Base-by-base conservation (phyloP, 1,140 invertebrate species). In the Pseudomyrmex gracilis region DNA sequence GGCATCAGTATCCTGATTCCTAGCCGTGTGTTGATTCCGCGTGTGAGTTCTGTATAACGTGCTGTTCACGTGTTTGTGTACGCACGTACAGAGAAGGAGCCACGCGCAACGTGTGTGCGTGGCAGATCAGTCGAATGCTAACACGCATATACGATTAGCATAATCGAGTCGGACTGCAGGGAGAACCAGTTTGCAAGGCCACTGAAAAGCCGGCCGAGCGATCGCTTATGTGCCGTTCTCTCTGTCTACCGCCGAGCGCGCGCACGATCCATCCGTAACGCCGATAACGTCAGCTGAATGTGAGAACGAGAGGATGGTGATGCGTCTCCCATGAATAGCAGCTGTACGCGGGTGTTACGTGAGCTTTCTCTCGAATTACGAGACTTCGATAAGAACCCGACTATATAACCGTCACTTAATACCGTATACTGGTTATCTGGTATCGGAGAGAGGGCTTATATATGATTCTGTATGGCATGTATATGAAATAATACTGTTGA, bases 141-240 rank as follows among this genome's bases (percentile, higher is more conserved):
- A 92, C 92, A 91, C 90, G 90, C 90, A 93, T 93, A 93, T 92
- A 89, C 88, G 92, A 94, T 94, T 94, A 94, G 90, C 93, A 94
- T 94, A 94, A 94, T 94, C 93, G 92, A 93, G 92, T 91, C 90
- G 90, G 89, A 85, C 87, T 86, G 87, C 90, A 87, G 91, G 91
- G 91, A 34, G 34, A 94, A 94, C 93, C 93, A 94, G 93, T 94
- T 94, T 94, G 92, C 93, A 94, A 94, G 93, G 93, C 92, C 93
- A 92, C 91, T 90, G 86, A 91, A 91, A 92, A 91, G 91, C 91
- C 87, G 90, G 85, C 90, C 86, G 90, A 78, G 88, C 87, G 87
- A 92, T 92, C 88, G 90, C 89, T 92, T 34, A 34, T 89, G 90
- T 90, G 89, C 83, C 85, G 86, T 84, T 86, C 86, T 78, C 67